Evolutionary conservation across 2,888 invertebrate genomes (phyloP).

Genomic region (Eustalomyia histrio): DNA sequence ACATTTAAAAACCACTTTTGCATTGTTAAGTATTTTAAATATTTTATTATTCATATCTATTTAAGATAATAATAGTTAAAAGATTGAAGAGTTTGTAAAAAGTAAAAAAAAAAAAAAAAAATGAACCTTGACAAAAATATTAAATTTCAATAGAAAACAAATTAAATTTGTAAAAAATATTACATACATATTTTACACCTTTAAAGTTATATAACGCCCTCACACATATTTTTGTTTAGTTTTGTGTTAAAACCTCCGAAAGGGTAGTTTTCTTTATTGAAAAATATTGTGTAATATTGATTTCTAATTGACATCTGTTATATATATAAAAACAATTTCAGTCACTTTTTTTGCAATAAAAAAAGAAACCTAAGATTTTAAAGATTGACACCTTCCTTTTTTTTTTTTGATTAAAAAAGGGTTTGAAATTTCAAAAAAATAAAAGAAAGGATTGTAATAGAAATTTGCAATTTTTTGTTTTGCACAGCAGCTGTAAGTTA

Average conservation of each 20-base stretch:
- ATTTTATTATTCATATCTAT: constrained; percentile 1
- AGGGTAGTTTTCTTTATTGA: constrained; percentile 13
- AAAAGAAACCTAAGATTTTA: constrained; percentile 29
- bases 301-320: constrained; percentile 69
- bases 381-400: constrained; percentile 42
- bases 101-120: background rate
- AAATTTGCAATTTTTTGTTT: constrained; percentile 5
- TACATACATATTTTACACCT: background rate
- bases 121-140: constrained; percentile 39
- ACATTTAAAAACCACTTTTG: background rate
- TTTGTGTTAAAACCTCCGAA: background rate
- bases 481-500: constrained; percentile 51
- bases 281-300: constrained; percentile 70
- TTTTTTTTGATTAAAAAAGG: constrained; percentile 12
- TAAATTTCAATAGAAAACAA: constrained; percentile 24
- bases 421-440: constrained; percentile 4
- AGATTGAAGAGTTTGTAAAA: constrained; percentile 14
- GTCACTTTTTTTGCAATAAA: constrained; percentile 22
- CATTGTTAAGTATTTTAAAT: background rate
- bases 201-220: background rate
- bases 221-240: background rate
- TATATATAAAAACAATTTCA: constrained; percentile 17
- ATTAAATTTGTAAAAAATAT: background rate
- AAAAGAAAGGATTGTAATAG: constrained; percentile 17
- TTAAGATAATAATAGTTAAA: constrained; percentile 1